A percentile compares a stretch with the other conserved stretches of the same genome.
These are phyloP conservation scores for Scarus forsteni DNA, from an alignment of 2,797 vertebrate species.

Conservation along the genomic window DNA sequence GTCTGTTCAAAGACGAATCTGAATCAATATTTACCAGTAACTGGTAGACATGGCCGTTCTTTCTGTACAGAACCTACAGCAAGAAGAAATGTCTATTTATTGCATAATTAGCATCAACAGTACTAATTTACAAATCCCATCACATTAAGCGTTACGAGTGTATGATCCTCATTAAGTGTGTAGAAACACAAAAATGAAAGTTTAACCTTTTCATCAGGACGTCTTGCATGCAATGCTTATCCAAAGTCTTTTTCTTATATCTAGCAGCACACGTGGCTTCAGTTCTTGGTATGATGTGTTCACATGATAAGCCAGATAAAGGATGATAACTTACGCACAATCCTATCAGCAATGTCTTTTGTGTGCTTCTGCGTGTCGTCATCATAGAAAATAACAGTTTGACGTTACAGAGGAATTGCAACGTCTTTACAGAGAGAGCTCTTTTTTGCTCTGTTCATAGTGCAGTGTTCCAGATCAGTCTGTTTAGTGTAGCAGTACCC, in stretches of 20 bases:
- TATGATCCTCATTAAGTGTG: constrained; percentile 21
- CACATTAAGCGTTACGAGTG: constrained; percentile 30
- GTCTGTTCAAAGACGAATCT: background rate
- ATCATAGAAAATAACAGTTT: constrained; percentile 31
- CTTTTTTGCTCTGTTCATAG: constrained; percentile 15
- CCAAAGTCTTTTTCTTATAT: constrained; percentile 7
- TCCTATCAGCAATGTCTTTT: constrained; percentile 18
- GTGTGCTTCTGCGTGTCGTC: constrained; percentile 50
- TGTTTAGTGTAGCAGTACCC: constrained; percentile 25
- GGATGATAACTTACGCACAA: constrained; percentile 26
- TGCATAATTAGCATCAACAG: constrained; percentile 32
- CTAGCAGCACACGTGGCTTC: constrained; percentile 33
- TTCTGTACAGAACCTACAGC: constrained; percentile 38
- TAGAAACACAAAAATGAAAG: constrained; percentile 26
- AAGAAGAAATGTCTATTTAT: constrained; percentile 14
- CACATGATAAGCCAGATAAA: constrained; percentile 19
- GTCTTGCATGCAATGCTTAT: constrained; percentile 59
- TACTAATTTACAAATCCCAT: constrained; percentile 20
- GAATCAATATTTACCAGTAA: background rate
- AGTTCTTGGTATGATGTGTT: constrained; percentile 31
- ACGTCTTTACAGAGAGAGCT: constrained; percentile 18
- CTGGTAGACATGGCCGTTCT: constrained; percentile 1
- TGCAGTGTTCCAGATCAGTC: constrained; percentile 39
- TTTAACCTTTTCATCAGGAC: constrained; percentile 28
- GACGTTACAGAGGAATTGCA: constrained; percentile 40